Evolutionary conservation across 2,888 invertebrate species (phyloP), one percentile per base, ranked within the genome.

Genomic region (Ectemnius cavifrons): DNA sequence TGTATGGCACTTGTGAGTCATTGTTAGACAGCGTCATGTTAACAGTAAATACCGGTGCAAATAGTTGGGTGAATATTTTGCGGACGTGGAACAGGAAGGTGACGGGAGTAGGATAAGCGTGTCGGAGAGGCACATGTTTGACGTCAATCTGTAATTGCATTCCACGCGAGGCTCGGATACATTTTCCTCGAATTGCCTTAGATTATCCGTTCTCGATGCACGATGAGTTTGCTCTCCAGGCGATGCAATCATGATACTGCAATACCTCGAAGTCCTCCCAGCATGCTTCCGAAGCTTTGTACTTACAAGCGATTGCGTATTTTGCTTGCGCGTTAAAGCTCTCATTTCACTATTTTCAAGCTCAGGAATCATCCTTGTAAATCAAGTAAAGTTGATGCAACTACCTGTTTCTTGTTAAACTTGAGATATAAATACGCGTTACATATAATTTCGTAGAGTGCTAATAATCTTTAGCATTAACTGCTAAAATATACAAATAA

Each of bases 81-180:
- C 52, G 16, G n/a, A 16, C 8, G 14, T 14, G n/a, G 14, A 52
- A 14, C 16, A 37, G n/a, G 4, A 16, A 52, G n/a, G 5, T 52
- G 14, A 16, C 16, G 52, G 13, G 45, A 61, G 28, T 63, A 69
- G 63, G 75, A 69, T 73, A 74, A 75, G 74, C 74, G 71, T 57
- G 79, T 70, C 60, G 73, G 60, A 62, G 71, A 67, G 69, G 71
- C 73, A 77, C 61, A 74, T 73, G 82, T 71, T 69, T 79, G 81
- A 81, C 82, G 77, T 75, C 80, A 79, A 77, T 79, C 77, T 63
- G 69, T 79, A 81, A 79, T 82, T 81, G 73, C 79, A 75, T 81
- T 79, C 71, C 79, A 66, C 71, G 65, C 79, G 79, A 82, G 68
- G 82, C 66, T 72, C 75, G 79, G 82, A 82, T 81, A 82, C 80